These are phyloP conservation scores for Syrphus vitripennis DNA, from an alignment of 2,888 invertebrate species.

Conservation along the genomic window DNA sequence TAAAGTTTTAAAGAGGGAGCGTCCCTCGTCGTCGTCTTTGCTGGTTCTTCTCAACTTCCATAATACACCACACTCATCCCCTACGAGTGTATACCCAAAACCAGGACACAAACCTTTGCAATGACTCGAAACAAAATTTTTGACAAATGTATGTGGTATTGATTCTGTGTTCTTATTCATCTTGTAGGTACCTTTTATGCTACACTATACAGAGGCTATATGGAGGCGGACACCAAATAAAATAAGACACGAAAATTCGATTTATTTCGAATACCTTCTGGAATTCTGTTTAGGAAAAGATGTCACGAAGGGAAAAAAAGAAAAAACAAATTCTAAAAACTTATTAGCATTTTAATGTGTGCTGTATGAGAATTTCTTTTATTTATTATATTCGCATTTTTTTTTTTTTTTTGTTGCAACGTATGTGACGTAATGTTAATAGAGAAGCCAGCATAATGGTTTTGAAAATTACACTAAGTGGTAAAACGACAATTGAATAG, in stretches of 20 bases:
- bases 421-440: constrained; percentile 43
- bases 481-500: constrained; percentile 36
- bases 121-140: neutral
- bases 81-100: neutral
- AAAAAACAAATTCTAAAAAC: constrained; percentile 2
- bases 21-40: too few species aligned
- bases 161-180: constrained; percentile 5
- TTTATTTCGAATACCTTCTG: neutral
- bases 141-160: constrained; percentile 18
- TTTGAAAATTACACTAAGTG: constrained; percentile 29
- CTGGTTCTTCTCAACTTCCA: neutral
- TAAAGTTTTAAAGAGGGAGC: neutral
- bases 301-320: constrained; percentile 3
- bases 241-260: constrained; percentile 15
- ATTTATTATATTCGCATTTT: constrained; percentile 1
- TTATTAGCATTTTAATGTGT: constrained; percentile 66
- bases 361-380: constrained; percentile 19
- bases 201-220: too few species aligned
- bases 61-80: neutral
- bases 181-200: neutral
- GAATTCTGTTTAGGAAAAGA: neutral
- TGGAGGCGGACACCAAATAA: neutral
- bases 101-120: neutral
- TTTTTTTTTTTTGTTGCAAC: neutral
- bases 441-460: constrained; percentile 19